Evolutionary conservation across 2,797 vertebrate genomes (phyloP).

Genomic region (Triplophysa yarkandensis): DNA sequence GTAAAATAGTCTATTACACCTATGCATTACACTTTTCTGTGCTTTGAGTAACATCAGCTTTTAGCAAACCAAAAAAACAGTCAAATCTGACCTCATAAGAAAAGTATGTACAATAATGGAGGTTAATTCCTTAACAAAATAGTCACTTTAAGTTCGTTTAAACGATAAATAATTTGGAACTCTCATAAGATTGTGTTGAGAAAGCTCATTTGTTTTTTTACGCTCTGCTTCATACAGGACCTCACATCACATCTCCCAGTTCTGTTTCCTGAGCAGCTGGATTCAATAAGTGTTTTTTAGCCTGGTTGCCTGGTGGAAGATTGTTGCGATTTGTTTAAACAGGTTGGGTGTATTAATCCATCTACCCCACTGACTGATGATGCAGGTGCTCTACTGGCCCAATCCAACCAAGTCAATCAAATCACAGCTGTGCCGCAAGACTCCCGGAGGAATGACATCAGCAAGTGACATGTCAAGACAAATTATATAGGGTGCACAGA

Average conservation of each 20-base stretch:
- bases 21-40: too few relatives aligned
- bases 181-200: neutral
- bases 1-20: too few relatives aligned
- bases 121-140: too few relatives aligned
- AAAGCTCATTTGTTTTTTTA: neutral
- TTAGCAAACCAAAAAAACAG: too few relatives aligned
- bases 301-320: neutral
- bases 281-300: constrained; percentile 8
- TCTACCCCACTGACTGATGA: constrained; percentile 34
- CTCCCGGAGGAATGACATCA: constrained; percentile 30
- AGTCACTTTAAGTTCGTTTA: too few relatives aligned
- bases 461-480: constrained; percentile 20
- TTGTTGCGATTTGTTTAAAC: constrained; percentile 41
- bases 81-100: too few relatives aligned
- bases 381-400: constrained; percentile 31
- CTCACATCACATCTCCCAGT: neutral
- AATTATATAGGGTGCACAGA: constrained; percentile 1
- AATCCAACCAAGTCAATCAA: constrained; percentile 23
- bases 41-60: too few relatives aligned
- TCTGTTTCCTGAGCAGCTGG: constrained; percentile 31
- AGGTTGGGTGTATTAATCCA: constrained; percentile 39
- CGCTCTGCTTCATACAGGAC: neutral
- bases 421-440: constrained; percentile 30
- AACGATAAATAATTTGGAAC: too few relatives aligned
- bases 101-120: too few relatives aligned